Evolutionary conservation across 2,113 vertebrate species (phyloP).

Genomic region (Grus americana): DNA sequence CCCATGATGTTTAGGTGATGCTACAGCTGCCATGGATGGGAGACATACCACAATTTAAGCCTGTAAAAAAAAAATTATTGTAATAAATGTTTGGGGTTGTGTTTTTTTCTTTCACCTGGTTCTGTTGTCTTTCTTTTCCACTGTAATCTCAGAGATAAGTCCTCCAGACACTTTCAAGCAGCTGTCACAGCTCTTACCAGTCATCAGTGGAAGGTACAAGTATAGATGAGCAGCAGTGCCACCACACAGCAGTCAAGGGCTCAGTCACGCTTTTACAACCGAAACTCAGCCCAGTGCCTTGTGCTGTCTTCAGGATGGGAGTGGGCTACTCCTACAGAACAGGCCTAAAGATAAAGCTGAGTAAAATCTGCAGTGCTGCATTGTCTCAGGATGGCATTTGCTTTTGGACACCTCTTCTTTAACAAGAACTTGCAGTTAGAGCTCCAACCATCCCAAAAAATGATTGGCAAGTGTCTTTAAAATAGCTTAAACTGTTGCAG

Average conservation of each 20-base stretch:
- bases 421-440: not conserved
- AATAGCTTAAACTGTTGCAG: not conserved
- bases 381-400: not conserved
- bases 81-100: fast-evolving
- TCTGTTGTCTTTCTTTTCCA: not conserved
- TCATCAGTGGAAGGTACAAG: not conserved
- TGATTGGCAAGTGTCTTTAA: not conserved
- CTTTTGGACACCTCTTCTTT: not conserved
- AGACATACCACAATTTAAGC: not conserved
- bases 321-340: not conserved
- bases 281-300: not conserved
- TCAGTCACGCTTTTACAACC: fast-evolving
- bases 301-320: not conserved
- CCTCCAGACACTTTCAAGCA: not conserved
- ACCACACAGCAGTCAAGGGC: fast-evolving
- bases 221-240: not conserved
- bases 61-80: fast-evolving
- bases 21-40: not conserved
- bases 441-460: not conserved
- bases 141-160: not conserved
- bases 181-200: not conserved
- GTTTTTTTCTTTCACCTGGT: not conserved
- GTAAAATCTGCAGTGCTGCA: no score
- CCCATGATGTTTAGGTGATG: fast-evolving
- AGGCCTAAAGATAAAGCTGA: not conserved